phyloP scores from a whole-genome alignment of 2,113 vertebrate genomes.

The Micronisus gabar region DNA sequence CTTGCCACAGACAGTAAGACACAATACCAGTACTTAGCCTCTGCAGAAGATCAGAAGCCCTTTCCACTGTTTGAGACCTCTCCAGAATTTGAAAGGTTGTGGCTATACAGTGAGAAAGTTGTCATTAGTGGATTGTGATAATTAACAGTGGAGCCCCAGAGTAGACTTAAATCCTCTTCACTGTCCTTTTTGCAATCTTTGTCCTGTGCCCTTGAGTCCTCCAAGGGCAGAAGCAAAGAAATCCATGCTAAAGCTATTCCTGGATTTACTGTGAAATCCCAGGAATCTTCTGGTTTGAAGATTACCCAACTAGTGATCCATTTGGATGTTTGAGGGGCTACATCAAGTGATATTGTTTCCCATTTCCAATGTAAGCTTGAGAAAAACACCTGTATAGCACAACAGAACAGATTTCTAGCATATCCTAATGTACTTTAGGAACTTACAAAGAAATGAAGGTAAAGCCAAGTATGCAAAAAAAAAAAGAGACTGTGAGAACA shows the following conservation, averaged over 20 bases:
- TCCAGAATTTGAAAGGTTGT: not conserved
- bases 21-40: not conserved
- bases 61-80: not conserved
- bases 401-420: not conserved
- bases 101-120: not conserved
- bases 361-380: not conserved
- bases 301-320: not conserved
- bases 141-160: not conserved
- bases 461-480: not conserved
- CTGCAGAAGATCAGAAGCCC: not conserved
- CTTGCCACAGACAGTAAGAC: not conserved
- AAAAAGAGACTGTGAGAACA: not conserved
- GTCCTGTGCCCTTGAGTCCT: not conserved
- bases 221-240: not conserved
- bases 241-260: not conserved
- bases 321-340: not conserved
- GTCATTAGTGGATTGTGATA: not conserved
- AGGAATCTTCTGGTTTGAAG: not conserved
- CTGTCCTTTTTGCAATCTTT: not conserved
- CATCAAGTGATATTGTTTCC: not conserved
- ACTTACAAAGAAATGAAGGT: not conserved
- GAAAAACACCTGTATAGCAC: not conserved
- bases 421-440: not conserved
- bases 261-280: not conserved
- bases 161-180: not conserved